phyloP scores from a whole-genome alignment of 2,888 invertebrate species.

The Panopea generosa region DNA sequence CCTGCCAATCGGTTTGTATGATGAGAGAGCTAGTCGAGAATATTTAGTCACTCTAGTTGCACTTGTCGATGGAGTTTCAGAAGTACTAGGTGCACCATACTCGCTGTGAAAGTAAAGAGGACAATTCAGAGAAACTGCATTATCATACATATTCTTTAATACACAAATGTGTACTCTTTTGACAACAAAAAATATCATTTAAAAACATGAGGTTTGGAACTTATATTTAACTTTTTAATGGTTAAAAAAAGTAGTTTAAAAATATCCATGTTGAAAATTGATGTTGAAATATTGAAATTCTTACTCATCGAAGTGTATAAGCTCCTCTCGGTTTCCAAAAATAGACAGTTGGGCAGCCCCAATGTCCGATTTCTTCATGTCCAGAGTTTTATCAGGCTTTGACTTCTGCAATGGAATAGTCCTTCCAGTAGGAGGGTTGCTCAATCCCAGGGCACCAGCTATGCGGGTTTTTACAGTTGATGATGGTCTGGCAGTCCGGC shows the following conservation, averaged over 20 bases:
- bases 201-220: too few species aligned
- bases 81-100: slow-evolving; percentile 9
- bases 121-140: too few species aligned
- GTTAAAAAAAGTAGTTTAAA: too few species aligned
- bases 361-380: slow-evolving; percentile 56
- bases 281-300: too few species aligned
- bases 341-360: slow-evolving; percentile 74
- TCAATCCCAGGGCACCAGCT: slow-evolving; percentile 78
- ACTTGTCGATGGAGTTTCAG: not conserved
- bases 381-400: slow-evolving; percentile 61
- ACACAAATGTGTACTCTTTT: too few species aligned
- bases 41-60: slow-evolving; percentile 17
- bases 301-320: slow-evolving; percentile 85
- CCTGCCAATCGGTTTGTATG: slow-evolving; percentile 57
- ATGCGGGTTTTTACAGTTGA: slow-evolving; percentile 74
- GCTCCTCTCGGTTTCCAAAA: slow-evolving; percentile 87
- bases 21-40: slow-evolving; percentile 50
- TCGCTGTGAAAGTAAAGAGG: slow-evolving; percentile 37
- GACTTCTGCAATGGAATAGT: slow-evolving; percentile 78
- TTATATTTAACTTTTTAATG: too few species aligned
- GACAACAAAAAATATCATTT: too few species aligned
- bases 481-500: slow-evolving; percentile 43
- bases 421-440: slow-evolving; percentile 75
- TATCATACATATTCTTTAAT: too few species aligned
- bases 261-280: too few species aligned